Evolutionary conservation across 2,888 invertebrate species (phyloP).

Genomic region (Noctua pronuba): DNA sequence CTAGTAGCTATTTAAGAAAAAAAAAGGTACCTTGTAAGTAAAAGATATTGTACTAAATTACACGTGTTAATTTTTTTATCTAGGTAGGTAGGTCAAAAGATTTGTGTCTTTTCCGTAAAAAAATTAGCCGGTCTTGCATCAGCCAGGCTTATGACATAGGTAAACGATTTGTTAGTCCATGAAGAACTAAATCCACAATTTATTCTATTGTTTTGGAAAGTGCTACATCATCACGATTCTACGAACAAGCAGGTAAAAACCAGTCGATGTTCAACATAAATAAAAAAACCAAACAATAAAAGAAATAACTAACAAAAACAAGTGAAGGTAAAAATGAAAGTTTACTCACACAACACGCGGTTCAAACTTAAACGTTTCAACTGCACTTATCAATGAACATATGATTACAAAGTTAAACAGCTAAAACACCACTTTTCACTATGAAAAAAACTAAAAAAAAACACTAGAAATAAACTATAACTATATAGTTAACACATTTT

Average conservation of each 20-base stretch:
- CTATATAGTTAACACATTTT: slow-evolving; percentile 36
- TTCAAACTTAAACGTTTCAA: slow-evolving; percentile 36
- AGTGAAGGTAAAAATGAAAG: slow-evolving; percentile 33
- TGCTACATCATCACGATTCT: background rate
- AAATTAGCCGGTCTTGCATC: slow-evolving; percentile 8
- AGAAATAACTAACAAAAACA: background rate
- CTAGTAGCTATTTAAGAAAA: background rate
- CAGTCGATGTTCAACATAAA: background rate
- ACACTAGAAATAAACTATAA: slow-evolving; percentile 11
- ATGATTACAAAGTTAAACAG: slow-evolving; percentile 20
- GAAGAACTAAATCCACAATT: background rate
- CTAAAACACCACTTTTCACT: slow-evolving; percentile 5
- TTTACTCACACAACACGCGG: slow-evolving; percentile 39
- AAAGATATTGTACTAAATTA: background rate
- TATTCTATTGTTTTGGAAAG: background rate
- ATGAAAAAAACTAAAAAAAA: background rate
- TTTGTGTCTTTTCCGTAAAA: background rate
- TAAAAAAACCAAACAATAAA: background rate
- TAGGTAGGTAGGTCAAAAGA: background rate
- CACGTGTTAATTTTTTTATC: slow-evolving; percentile 17
- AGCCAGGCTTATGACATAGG: background rate
- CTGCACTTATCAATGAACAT: slow-evolving; percentile 42
- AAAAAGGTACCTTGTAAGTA: background rate
- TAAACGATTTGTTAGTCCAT: background rate
- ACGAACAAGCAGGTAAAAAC: background rate